Evolutionary conservation across 2,113 vertebrate genomes (phyloP), one percentile per base, ranked within the genome.

Genomic region (Sigmodon hispidus): DNA sequence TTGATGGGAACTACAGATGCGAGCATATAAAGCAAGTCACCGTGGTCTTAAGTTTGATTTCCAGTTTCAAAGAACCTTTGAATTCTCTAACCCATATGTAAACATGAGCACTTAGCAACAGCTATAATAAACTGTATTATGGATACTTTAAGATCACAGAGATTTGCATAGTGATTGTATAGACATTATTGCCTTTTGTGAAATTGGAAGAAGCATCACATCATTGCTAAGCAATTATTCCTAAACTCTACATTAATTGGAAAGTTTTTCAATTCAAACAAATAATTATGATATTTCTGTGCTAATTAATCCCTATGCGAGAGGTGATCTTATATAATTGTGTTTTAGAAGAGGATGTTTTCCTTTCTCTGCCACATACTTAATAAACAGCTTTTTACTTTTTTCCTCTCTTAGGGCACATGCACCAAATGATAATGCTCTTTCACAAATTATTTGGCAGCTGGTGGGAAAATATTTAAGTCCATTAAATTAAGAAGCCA

Each of bases 401-500:
- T 95, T 96, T 65, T 15, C 97, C n/a, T 97, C 96, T 87, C 97
- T 72, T 65, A 90, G 84, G 89, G 52, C 40, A 93, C 57, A 92
- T 96, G 91, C 70, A 86, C 40, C 85, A 96, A 97, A 97, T 67
- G 70, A 96, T 93, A 96, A 92, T 63, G 59, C 26, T 92, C 97
- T 73, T 86, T 80, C 81, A 92, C 89, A 97, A 94, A 97, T 96
- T 96, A 96, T 96, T 96, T 97, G 97, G 59, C 97, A 98, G 91
- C 94, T 98, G 83, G 87, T 69, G 22, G 84, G 93, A 76, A 61
- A 94, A 96, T 94, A 81, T 92, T 95, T 91, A 97, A 96, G 13
- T 96, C 76, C n/a, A 94, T 97, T 98, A 95, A 95, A 96, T 97
- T 96, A 97, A 96, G 94, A 93, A 96, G 73, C 0, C 34, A 10